phyloP scores from a whole-genome alignment of 2,888 invertebrate genomes.

The Muscina levida region DNA sequence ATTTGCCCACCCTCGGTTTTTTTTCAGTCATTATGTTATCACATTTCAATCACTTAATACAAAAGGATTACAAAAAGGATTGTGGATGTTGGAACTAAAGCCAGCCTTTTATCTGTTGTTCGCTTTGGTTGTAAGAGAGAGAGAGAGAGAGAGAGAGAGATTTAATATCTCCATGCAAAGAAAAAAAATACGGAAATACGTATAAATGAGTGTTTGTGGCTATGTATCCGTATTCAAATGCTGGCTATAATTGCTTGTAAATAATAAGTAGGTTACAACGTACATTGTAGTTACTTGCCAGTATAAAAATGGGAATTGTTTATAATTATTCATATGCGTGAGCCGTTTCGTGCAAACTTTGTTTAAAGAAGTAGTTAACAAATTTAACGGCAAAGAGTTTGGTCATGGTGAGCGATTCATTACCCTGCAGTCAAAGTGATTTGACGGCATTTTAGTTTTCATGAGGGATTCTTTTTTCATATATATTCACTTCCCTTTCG shows the following conservation, averaged over 20 bases:
- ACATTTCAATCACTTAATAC: constrained; percentile 63
- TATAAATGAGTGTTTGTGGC: constrained; percentile 50
- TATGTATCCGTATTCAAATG: constrained; percentile 62
- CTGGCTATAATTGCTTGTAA: constrained; percentile 59
- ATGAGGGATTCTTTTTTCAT: too few relatives aligned
- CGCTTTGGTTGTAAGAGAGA: too few relatives aligned
- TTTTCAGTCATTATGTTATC: constrained; percentile 49
- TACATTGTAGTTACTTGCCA: not conserved
- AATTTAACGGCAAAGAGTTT: too few relatives aligned
- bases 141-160: too few relatives aligned
- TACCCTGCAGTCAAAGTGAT: too few relatives aligned
- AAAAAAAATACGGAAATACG: constrained; percentile 26
- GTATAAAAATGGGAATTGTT: not conserved
- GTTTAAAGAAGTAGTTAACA: constrained; percentile 19
- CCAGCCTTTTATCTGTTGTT: constrained; percentile 70
- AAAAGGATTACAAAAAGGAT: constrained; percentile 63
- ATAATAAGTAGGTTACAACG: constrained; percentile 59
- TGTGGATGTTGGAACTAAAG: constrained; percentile 59
- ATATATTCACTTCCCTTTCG: too few relatives aligned
- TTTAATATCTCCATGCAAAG: constrained; percentile 7
- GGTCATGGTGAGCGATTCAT: too few relatives aligned
- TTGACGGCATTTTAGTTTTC: too few relatives aligned
- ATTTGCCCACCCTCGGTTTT: constrained; percentile 9
- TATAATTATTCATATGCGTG: constrained; percentile 23
- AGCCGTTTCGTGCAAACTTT: constrained; percentile 1